Evolutionary conservation across 2,797 vertebrate genomes (phyloP), one percentile per base, ranked within the genome.

Genomic region (Notamacropus eugenii): DNA sequence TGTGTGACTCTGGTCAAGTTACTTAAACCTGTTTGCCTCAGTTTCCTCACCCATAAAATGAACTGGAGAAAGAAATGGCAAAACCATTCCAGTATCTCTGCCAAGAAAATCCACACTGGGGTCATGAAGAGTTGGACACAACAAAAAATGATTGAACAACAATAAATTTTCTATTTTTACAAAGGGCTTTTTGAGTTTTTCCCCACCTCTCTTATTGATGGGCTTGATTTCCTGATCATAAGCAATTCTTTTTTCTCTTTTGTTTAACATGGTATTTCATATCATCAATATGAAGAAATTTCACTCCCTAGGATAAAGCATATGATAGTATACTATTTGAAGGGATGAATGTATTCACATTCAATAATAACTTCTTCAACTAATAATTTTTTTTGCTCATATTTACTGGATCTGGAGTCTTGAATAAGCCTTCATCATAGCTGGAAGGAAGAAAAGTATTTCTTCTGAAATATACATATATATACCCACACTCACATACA

Each of bases 331-430:
- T 74, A 40, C 62, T 67, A n/a, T n/a, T 67, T 67, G 13, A n/a
- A 67, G 34, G 62, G 34, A 67, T 67, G 31, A 67, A n/a, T 28
- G 57, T 58, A 58, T 67, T 67, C 99, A 99, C 99, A 99, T 96
- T 99, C 99, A 97, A 99, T 99, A 95, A 99, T 99, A 62, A 99
- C 99, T 98, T 99, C 99, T 98, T 99, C 99, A 98, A 99, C 99
- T 98, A 99, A 98, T 87, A 99, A 99, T 98, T 99, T 99, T 96
- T 99, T 99, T 99, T 99, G 97, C 99, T 99, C 96, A 99, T 98
- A 95, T 98, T 98, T 98, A 99, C 98, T 90, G 98, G 95, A 92
- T 98, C 98, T 96, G 28, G 98, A 96, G 94, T 96, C 96, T 99
- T 99, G 98, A 98, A 99, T 28, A 99, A 99, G 96, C 97, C 99